Evolutionary conservation across 2,888 invertebrate genomes (phyloP).

Genomic region (Mythimna lalbum): DNA sequence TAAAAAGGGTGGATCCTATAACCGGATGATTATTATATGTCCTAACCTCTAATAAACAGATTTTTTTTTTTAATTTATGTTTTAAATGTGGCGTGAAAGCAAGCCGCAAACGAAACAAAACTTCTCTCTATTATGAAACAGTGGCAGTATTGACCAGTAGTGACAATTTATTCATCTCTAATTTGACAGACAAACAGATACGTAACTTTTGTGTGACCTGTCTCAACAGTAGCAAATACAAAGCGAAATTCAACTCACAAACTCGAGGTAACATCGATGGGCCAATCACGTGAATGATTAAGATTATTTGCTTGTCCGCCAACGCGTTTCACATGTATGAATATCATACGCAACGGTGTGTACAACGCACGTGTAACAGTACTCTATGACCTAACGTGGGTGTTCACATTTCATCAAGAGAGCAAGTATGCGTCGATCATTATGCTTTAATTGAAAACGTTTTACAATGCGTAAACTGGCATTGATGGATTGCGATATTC

Average conservation of each 20-base stretch:
- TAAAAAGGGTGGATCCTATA: no score
- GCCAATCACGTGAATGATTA: constrained; percentile 80
- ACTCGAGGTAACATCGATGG: constrained; percentile 66
- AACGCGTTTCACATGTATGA: constrained; percentile 72
- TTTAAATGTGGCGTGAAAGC: no score
- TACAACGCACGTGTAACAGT: constrained; percentile 39
- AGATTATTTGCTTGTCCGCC: constrained; percentile 83
- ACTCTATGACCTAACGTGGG: constrained; percentile 75
- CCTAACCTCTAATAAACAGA: no score
- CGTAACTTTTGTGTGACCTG: not conserved
- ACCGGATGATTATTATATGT: no score
- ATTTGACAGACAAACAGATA: constrained; percentile 11
- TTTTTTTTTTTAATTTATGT: no score
- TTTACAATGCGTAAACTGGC: constrained; percentile 76
- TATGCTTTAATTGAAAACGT: constrained; percentile 83
- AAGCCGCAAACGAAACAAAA: not conserved
- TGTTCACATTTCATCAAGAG: constrained; percentile 79
- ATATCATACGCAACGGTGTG: constrained; percentile 47
- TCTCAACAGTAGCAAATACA: constrained; percentile 27
- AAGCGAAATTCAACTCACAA: constrained; percentile 52
- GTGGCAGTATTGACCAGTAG: not conserved
- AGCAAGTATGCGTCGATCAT: constrained; percentile 83
- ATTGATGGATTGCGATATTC: constrained; percentile 80
- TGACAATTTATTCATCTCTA: not conserved
- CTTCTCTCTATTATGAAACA: not conserved